Evolutionary conservation across 2,888 invertebrate genomes (phyloP), one percentile per base, ranked within the genome.

Genomic region (Nephrotoma flavescens): DNA sequence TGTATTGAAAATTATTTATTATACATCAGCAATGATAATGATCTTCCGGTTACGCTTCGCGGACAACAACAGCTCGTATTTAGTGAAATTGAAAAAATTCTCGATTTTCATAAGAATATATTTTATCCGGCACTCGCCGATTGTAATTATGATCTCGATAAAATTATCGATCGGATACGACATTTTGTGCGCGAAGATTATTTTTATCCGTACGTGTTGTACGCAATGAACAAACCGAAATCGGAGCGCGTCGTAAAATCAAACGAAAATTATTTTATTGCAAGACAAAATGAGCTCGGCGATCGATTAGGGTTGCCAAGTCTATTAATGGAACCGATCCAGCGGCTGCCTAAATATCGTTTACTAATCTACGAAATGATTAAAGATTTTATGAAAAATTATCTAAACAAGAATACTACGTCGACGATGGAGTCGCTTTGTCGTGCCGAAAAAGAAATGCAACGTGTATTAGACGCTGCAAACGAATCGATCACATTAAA

Each of bases 31-130:
- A 89, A 90, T 42, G 89, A 89, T 86, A 0, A 41, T 15, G 90
- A 91, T 88, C 87, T 91, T 12, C 92, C 91, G 0, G 52, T 89
- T 52, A 90, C 91, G 0, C 87, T 92, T 45, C 89, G 90, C 1
- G 92, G 92, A 52, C 92, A 92, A 87, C 91, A 91, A 87, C 91
- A 90, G 87, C 90, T 90, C 57, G 95, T 98, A 89, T 97, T 98
- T 91, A 97, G 97, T 15, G 98, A 98, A 91, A 95, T 98, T 86
- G 97, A 98, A 91, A 96, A 97, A 91, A 97, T 98, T 89, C 96
- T 95, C 91, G 96, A 97, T 91, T 98, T 98, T 91, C 98, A 98
- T 92, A 89, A 90, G 9, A 90, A 90, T 87, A 90, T 91, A 87
- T 91, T 92, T 42, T 42, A 42, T n/a, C 84, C 41, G 7, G 41